A percentile compares a stretch with the other conserved stretches of the same genome.
Conservation (phyloP, 2,113 vertebrate species). For the Passer montanus region DNA sequence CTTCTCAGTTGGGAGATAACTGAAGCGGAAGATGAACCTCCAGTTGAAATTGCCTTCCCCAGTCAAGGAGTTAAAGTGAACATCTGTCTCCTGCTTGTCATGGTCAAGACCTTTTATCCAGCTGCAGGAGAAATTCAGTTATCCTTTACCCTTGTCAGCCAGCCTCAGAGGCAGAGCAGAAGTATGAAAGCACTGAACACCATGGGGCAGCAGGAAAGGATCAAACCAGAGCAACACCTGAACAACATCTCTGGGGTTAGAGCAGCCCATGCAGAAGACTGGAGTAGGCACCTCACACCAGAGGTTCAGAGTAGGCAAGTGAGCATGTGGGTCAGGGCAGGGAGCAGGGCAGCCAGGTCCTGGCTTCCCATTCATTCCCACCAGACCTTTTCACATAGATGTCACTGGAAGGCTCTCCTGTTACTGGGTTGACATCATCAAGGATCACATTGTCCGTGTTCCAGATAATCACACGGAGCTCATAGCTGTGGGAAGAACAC, state of each 20-base stretch:
- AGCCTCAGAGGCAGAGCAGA: background rate
- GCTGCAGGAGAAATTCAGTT: conserved; percentile 71
- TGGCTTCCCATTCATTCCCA: background rate
- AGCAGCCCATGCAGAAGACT: background rate
- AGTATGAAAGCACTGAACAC: background rate
- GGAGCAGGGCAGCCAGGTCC: background rate
- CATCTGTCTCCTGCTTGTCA: conserved; percentile 92
- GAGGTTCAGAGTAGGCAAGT: background rate
- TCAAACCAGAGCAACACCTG: background rate
- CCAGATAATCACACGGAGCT: conserved; percentile 93
- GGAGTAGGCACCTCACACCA: background rate
- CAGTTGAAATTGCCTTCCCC: conserved; percentile 97
- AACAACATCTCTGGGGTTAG: background rate
- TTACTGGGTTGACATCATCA: conserved; percentile 91
- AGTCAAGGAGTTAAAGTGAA: conserved; percentile 94
- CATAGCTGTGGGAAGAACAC: conserved; percentile 76
- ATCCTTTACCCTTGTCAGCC: background rate
- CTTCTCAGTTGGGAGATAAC: conserved; percentile 90
- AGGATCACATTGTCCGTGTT: conserved; percentile 90
- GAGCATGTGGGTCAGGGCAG: background rate
- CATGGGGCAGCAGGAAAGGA: background rate
- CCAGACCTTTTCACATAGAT: conserved; percentile 93
- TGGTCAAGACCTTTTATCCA: conserved; percentile 91
- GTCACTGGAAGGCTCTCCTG: conserved; percentile 88
- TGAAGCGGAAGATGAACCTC: conserved; percentile 90